phyloP scores from a whole-genome alignment of 2,113 vertebrate species.

The Nannospalax galili region DNA sequence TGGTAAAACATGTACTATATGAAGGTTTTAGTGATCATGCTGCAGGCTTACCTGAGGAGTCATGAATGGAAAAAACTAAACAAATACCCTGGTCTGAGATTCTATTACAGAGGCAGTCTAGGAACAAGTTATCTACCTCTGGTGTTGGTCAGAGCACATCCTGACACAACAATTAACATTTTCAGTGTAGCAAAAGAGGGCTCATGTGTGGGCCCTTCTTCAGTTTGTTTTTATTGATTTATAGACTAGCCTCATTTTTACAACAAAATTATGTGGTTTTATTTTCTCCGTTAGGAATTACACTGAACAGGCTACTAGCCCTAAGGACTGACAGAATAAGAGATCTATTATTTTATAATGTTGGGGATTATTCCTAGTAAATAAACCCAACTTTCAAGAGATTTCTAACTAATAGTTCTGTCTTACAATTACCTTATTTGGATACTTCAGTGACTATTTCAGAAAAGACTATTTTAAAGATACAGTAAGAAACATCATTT shows the following conservation, averaged over 20 bases:
- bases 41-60: not conserved
- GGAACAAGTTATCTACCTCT: not conserved
- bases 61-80: not conserved
- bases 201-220: not conserved
- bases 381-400: not conserved
- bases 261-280: conserved; percentile 14
- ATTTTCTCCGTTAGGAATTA: conserved; percentile 15
- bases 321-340: conserved; percentile 3
- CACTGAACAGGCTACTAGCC: not conserved
- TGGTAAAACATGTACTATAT: not conserved
- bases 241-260: not conserved
- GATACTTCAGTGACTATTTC: not conserved
- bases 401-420: not conserved
- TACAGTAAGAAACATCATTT: not conserved
- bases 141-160: not conserved
- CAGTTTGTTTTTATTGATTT: conserved; percentile 35
- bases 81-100: not conserved
- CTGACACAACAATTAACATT: not conserved
- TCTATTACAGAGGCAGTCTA: not conserved
- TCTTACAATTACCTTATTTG: not conserved
- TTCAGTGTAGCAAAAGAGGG: not conserved
- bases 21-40: not conserved
- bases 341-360: conserved; percentile 33
- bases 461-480: not conserved
- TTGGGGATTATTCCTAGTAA: conserved; percentile 29